Evolutionary conservation across 2,797 vertebrate genomes (phyloP).

Genomic region (Silurus aristotelis): DNA sequence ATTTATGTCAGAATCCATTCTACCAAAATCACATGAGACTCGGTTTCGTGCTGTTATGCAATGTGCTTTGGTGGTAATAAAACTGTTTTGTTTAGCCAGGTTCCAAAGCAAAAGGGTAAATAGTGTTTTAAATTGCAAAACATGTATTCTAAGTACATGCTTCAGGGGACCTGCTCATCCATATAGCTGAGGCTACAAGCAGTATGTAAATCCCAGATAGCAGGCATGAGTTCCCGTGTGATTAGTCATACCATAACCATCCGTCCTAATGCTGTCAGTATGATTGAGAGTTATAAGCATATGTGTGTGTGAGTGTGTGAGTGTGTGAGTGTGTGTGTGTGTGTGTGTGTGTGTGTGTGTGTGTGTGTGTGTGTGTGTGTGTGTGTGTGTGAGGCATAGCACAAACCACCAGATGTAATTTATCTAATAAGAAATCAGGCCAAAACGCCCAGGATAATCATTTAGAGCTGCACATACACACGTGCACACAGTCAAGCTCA

Average conservation of each 20-base stretch:
- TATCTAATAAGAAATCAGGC: constrained; percentile 41
- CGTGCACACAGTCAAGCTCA: constrained; percentile 26
- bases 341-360: background rate
- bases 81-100: background rate
- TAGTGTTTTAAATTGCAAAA: background rate
- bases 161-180: background rate
- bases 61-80: background rate
- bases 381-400: constrained; percentile 8
- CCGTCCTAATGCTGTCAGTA: background rate
- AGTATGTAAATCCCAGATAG: background rate
- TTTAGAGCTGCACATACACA: constrained; percentile 7
- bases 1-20: background rate
- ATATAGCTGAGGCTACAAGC: background rate
- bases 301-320: background rate
- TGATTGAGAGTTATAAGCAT: constrained; percentile 18
- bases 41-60: background rate
- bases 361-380: constrained; percentile 15
- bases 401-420: constrained; percentile 38
- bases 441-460: constrained; percentile 42
- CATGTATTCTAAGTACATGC: background rate
- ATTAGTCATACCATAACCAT: constrained; percentile 16
- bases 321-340: constrained; percentile 13
- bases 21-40: constrained; percentile 12
- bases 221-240: background rate
- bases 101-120: background rate